Evolutionary conservation across 37 sponge, comb jelly and placozoan species (phyloP), one percentile per base, ranked within the genome.

Genomic region (Haliclona indistincta): DNA sequence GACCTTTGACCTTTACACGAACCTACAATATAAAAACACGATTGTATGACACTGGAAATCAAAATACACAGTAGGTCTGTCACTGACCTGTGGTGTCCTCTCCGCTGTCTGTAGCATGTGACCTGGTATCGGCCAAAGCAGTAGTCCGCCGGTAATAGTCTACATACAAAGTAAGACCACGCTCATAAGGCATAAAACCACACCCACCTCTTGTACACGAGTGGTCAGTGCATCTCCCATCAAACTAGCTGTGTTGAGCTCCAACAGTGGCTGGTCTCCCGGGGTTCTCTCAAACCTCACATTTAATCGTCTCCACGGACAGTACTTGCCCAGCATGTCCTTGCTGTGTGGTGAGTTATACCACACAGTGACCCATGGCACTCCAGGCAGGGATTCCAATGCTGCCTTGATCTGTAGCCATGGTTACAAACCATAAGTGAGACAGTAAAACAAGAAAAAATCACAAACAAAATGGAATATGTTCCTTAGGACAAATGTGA

Each of bases 91-190:
- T 63, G 94, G 94, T 32, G 77, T 86, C 25, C 26, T 70, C 35
- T 89, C 90, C 22, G 81, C 94, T 37, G 94, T 89, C 55, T 82
- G 90, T 26, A 93, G 71, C 84, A 89, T 85, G 77, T 85, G 76
- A 10, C 94, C 94, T 44, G 89, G 90, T 30, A 93, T 81, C 29
- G 94, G 94, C 10, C 64, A 35, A 1, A 89, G 49, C 34, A 93
- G 81, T 29, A 93, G 55, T 25, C 94, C 94, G 41, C 94, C 94
- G 35, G 86, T 71, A 56, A 64, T 51, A n/a, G 33, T 45, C 87
- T 86, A 51, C 25, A 39, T 29, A 73, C 11, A 63, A 5, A 33
- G 36, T 30, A 73, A 25, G 10, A 47, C 43, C 15, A 13, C 40
- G 29, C 3, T 20, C 6, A 38, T 25, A n/a, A 54, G 25, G 37